Percentiles rank a stretch among this genome's conserved stretches.
Evolutionary conservation across 2,888 invertebrate genomes (phyloP).

Genomic region (Operophtera brumata): DNA sequence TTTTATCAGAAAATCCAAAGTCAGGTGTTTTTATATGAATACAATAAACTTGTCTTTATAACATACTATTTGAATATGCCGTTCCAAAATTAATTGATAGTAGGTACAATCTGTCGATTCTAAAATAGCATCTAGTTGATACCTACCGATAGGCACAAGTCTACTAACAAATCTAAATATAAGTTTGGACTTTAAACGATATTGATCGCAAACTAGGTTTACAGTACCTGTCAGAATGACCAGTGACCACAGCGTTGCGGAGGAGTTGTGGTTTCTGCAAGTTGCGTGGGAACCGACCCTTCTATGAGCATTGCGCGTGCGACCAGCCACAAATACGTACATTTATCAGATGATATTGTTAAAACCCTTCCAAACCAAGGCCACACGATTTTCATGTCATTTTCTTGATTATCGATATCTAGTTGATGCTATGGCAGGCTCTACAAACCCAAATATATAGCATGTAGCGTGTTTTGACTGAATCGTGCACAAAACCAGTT

Average conservation of each 20-base stretch:
- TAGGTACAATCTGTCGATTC: not conserved
- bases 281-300: slow-evolving; percentile 61
- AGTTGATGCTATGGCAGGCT: not conserved
- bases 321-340: slow-evolving; percentile 32
- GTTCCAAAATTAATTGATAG: too few relatives aligned
- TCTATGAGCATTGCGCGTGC: slow-evolving; percentile 47
- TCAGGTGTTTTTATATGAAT: not conserved
- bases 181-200: slow-evolving; percentile 6
- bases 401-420: not conserved
- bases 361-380: slow-evolving; percentile 15
- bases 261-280: slow-evolving; percentile 57
- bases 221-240: slow-evolving; percentile 26
- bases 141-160: not conserved
- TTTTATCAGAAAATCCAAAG: not conserved
- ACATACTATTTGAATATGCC: slow-evolving; percentile 2
- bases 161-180: slow-evolving; percentile 15
- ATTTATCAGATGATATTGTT: slow-evolving; percentile 19
- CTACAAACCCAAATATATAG: not conserved
- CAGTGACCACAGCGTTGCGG: slow-evolving; percentile 45
- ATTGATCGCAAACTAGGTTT: slow-evolving; percentile 14
- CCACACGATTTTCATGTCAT: slow-evolving; percentile 9
- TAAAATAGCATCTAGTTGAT: slow-evolving; percentile 1
- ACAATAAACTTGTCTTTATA: slow-evolving; percentile 4
- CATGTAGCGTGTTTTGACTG: too few relatives aligned
- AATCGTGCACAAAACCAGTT: too few relatives aligned